These are phyloP conservation scores for Paratilapia polleni DNA, from an alignment of 2,113 vertebrate genomes.

Conservation along the genomic window DNA sequence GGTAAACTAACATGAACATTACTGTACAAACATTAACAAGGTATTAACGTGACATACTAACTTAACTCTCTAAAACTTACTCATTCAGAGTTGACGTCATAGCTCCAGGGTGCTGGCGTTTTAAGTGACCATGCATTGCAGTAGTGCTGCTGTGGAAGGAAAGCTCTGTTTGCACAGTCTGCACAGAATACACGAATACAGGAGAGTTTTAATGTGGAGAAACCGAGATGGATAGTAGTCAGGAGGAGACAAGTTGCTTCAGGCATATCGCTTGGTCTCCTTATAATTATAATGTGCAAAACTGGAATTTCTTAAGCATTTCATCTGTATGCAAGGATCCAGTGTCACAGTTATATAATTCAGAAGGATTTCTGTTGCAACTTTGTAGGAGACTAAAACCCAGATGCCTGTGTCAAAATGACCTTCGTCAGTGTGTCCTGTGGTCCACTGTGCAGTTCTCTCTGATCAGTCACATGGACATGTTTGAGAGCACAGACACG, in stretches of 20 bases:
- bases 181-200: background rate
- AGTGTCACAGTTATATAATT: background rate
- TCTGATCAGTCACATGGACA: background rate
- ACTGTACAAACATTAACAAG: no score
- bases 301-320: background rate
- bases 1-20: no score
- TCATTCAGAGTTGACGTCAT: background rate
- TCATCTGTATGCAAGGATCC: background rate
- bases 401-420: background rate
- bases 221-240: accelerated
- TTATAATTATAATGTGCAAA: background rate
- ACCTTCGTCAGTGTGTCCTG: accelerated
- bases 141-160: background rate
- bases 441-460: background rate
- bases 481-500: background rate
- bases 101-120: background rate
- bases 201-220: background rate
- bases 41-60: no score
- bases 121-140: background rate
- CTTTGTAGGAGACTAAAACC: background rate
- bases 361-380: background rate
- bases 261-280: background rate
- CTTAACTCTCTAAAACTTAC: background rate
- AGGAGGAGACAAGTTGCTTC: background rate
- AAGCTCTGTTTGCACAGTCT: background rate